phyloP scores from a whole-genome alignment of 2,888 invertebrate genomes.

The Homarus gammarus region DNA sequence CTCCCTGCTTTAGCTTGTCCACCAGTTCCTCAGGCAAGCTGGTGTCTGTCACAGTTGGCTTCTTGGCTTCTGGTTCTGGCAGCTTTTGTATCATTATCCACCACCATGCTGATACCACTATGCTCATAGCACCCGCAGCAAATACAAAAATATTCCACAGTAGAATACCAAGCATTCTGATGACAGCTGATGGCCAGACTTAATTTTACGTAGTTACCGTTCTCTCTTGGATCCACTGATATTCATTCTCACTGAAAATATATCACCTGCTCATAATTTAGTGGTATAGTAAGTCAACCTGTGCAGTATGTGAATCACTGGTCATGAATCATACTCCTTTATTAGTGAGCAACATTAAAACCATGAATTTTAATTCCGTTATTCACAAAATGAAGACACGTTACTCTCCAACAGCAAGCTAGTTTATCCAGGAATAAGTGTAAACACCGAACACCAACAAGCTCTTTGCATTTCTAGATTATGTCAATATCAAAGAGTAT shows the following conservation, averaged over 20 bases:
- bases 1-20: slow-evolving; percentile 55
- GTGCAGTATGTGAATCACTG: no score
- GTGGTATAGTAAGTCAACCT: no score
- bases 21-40: slow-evolving; percentile 46
- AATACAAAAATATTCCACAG: slow-evolving; percentile 63
- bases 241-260: slow-evolving; percentile 4
- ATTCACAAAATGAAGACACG: no score
- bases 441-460: no score
- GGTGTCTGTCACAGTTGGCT: slow-evolving; percentile 9
- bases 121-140: slow-evolving; percentile 46
- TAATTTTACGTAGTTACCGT: not conserved
- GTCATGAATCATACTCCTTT: no score
- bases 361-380: not conserved
- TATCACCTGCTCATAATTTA: not conserved
- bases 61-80: not conserved
- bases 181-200: not conserved
- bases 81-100: slow-evolving; percentile 42
- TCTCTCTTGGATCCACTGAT: not conserved
- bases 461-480: no score
- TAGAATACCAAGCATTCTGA: slow-evolving; percentile 55
- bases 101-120: slow-evolving; percentile 58
- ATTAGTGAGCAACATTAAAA: no score
- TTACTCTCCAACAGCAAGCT: no score
- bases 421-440: no score
- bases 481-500: no score